These are phyloP conservation scores for Prionailurus bengalensis DNA, from an alignment of 2,113 vertebrate species.

Conservation along the genomic window DNA sequence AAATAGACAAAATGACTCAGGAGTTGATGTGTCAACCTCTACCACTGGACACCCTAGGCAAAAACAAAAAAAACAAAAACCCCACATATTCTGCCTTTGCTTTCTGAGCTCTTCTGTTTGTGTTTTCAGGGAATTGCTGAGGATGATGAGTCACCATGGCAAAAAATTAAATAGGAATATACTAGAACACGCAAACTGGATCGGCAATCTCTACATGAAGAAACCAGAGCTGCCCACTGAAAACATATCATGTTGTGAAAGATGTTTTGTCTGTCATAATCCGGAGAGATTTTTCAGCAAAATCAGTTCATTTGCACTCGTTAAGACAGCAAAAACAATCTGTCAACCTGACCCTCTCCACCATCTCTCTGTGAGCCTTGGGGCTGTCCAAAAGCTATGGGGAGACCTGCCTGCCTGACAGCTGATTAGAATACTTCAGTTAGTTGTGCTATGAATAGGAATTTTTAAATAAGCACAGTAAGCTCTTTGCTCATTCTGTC, in stretches of 20 bases:
- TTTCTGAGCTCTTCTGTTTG: neutral
- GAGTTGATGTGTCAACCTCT: neutral
- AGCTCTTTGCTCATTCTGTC: neutral
- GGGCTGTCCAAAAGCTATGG: slow-evolving; percentile 47
- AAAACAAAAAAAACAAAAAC: neutral
- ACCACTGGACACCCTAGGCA: neutral
- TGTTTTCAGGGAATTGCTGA: slow-evolving; percentile 31
- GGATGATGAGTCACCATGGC: neutral
- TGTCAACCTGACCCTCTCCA: slow-evolving; percentile 58
- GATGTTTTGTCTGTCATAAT: slow-evolving; percentile 66
- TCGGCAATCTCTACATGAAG: neutral
- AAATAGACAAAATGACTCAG: neutral
- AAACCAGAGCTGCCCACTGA: neutral
- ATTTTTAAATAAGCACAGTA: neutral
- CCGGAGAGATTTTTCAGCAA: slow-evolving; percentile 55
- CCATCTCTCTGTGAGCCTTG: slow-evolving; percentile 4
- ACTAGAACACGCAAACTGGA: neutral
- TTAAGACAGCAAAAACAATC: slow-evolving; percentile 76
- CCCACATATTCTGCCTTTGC: neutral
- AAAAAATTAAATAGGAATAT: slow-evolving; percentile 5
- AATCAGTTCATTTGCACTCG: slow-evolving; percentile 68
- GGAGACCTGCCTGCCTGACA: slow-evolving; percentile 44
- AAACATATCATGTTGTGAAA: neutral
- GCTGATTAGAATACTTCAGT: slow-evolving; percentile 26
- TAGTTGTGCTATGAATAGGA: neutral